Percentiles rank a stretch among this genome's conserved stretches.
Conservation (phyloP, 92 coral and sea anemone genomes). For the Palythoa grandis region DNA sequence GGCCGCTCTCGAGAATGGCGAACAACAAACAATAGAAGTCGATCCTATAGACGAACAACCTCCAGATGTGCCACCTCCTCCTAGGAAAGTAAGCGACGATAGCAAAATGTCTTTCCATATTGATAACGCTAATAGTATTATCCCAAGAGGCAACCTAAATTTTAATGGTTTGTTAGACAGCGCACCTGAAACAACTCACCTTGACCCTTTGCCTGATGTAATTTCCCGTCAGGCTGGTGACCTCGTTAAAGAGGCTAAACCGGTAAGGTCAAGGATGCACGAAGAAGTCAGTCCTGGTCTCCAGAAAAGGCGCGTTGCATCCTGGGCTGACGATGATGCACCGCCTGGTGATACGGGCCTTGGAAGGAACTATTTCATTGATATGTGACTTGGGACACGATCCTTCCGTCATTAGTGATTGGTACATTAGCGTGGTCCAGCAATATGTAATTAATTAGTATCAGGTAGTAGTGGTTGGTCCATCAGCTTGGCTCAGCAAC, state of each 20-base stretch:
- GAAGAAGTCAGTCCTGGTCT: slow-evolving; percentile 25
- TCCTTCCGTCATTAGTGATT: too few species aligned
- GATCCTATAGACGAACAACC: neutral
- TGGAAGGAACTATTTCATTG: slow-evolving; percentile 30
- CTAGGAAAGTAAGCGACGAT: neutral
- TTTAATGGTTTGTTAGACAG: neutral
- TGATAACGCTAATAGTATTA: neutral
- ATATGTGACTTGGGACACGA: slow-evolving; percentile 8
- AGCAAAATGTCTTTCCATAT: neutral
- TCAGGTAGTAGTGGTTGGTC: too few species aligned
- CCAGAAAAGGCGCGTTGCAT: slow-evolving; percentile 72
- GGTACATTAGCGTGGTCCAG: too few species aligned
- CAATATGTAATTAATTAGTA: too few species aligned
- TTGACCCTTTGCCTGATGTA: slow-evolving; percentile 12
- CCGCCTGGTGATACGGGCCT: slow-evolving; percentile 34
- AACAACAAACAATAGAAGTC: neutral
- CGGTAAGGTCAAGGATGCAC: slow-evolving; percentile 11
- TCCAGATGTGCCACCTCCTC: slow-evolving; percentile 14
- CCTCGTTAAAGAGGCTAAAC: neutral
- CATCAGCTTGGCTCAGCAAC: too few species aligned
- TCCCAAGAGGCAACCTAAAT: neutral
- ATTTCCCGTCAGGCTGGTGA: neutral
- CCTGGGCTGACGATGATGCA: slow-evolving; percentile 69
- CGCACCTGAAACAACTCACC: neutral
- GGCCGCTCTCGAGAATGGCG: neutral